These are phyloP conservation scores for Myotis lucifugus DNA, from an alignment of 2,113 vertebrate species.

Conservation along the genomic window DNA sequence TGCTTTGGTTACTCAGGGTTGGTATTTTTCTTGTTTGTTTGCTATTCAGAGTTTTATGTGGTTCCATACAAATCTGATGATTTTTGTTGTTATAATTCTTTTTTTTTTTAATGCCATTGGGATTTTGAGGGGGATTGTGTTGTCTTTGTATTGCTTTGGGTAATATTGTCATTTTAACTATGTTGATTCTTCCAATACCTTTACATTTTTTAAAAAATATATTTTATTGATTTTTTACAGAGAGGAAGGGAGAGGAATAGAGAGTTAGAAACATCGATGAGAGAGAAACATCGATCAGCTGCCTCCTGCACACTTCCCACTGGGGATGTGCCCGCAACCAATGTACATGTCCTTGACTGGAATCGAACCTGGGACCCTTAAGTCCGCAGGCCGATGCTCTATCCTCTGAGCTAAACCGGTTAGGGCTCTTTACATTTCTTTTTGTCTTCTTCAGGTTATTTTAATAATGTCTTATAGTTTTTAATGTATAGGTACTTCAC, in stretches of 20 bases:
- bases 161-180: neutral
- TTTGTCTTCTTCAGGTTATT: neutral
- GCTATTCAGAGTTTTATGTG: neutral
- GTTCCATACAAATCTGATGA: neutral
- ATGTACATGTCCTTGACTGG: too few relatives aligned
- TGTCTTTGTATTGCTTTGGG: neutral
- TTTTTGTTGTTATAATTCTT: neutral
- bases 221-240: too few relatives aligned
- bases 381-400: too few relatives aligned
- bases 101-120: neutral
- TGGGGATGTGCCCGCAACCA: too few relatives aligned
- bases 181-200: neutral
- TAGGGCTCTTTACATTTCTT: neutral
- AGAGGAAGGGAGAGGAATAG: too few relatives aligned
- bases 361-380: too few relatives aligned
- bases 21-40: neutral
- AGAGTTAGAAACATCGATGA: too few relatives aligned
- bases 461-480: neutral
- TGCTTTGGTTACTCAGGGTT: neutral
- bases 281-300: too few relatives aligned
- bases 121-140: neutral
- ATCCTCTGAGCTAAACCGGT: too few relatives aligned
- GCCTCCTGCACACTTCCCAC: too few relatives aligned
- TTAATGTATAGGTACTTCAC: neutral
- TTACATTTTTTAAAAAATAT: neutral